Evolutionary conservation across 2,797 vertebrate genomes (phyloP).

Genomic region (Phrynocephalus forsythii): DNA sequence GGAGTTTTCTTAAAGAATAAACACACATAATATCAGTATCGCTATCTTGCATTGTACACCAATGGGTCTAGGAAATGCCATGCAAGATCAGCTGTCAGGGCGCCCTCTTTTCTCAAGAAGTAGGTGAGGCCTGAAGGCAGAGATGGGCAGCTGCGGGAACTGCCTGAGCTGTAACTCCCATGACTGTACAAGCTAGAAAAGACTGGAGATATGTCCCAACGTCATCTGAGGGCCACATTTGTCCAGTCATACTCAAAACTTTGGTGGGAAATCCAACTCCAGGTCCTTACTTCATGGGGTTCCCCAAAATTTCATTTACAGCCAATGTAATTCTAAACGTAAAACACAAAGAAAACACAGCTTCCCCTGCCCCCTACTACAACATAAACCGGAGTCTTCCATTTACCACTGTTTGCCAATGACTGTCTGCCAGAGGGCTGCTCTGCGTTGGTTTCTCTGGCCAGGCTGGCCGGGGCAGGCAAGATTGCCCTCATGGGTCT

Average conservation of each 20-base stretch:
- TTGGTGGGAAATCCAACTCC: background rate
- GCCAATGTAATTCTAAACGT: background rate
- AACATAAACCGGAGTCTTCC: conserved; percentile 21
- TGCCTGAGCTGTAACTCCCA: background rate
- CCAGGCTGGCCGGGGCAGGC: conserved; percentile 79
- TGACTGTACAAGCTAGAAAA: background rate
- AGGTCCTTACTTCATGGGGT: background rate
- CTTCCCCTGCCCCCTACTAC: background rate
- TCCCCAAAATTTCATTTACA: background rate
- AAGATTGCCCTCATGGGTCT: conserved; percentile 87
- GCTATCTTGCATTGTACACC: background rate
- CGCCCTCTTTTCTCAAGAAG: background rate
- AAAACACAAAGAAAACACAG: background rate
- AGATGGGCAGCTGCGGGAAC: too few species aligned
- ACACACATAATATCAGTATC: background rate
- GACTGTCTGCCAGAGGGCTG: conserved; percentile 68
- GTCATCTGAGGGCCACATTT: background rate
- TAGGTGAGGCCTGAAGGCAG: too few species aligned
- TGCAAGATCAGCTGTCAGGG: background rate
- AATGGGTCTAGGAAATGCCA: conserved; percentile 33
- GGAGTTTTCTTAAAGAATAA: conserved; percentile 70
- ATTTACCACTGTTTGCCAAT: conserved; percentile 76
- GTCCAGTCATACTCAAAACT: background rate
- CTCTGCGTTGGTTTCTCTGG: conserved; percentile 69
- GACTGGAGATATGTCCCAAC: background rate